Percentiles rank a stretch among this genome's conserved stretches.
phyloP scores from a whole-genome alignment of 2,888 invertebrate genomes.

The Eurois occulta region DNA sequence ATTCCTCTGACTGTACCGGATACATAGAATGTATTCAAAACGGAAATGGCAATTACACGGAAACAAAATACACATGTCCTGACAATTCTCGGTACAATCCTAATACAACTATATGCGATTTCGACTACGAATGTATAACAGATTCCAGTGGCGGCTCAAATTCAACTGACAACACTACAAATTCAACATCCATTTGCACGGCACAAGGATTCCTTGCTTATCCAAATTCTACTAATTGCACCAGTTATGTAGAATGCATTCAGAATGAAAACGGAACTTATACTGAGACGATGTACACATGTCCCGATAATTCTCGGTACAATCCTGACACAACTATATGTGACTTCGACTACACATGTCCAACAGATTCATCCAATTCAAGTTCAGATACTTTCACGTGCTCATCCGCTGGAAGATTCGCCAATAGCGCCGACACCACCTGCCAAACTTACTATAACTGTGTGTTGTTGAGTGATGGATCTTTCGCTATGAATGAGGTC shows the following conservation, averaged over 20 bases:
- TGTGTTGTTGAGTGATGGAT: background rate
- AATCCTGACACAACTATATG: slow-evolving; percentile 56
- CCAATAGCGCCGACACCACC: background rate
- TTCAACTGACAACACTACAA: slow-evolving; percentile 16
- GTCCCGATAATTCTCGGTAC: slow-evolving; percentile 49
- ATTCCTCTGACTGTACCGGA: slow-evolving; percentile 24
- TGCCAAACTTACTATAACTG: slow-evolving; percentile 9
- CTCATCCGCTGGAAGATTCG: background rate
- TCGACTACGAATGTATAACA: slow-evolving; percentile 48
- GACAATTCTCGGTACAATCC: slow-evolving; percentile 47
- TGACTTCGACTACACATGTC: slow-evolving; percentile 46
- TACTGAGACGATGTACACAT: slow-evolving; percentile 33
- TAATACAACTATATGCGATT: slow-evolving; percentile 57
- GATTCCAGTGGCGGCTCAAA: slow-evolving; percentile 11
- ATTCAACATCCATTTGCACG: slow-evolving; percentile 30
- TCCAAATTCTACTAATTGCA: slow-evolving; percentile 45
- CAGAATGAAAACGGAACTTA: slow-evolving; percentile 31
- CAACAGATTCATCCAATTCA: slow-evolving; percentile 14
- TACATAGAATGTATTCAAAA: slow-evolving; percentile 52
- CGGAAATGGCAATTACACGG: slow-evolving; percentile 26
- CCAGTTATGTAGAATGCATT: slow-evolving; percentile 49
- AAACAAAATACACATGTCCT: slow-evolving; percentile 36
- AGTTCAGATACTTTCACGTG: background rate
- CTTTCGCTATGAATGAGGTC: background rate
- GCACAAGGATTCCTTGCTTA: slow-evolving; percentile 42